Conservation (phyloP, 2,888 invertebrate genomes). For the Bellardia bayeri region DNA sequence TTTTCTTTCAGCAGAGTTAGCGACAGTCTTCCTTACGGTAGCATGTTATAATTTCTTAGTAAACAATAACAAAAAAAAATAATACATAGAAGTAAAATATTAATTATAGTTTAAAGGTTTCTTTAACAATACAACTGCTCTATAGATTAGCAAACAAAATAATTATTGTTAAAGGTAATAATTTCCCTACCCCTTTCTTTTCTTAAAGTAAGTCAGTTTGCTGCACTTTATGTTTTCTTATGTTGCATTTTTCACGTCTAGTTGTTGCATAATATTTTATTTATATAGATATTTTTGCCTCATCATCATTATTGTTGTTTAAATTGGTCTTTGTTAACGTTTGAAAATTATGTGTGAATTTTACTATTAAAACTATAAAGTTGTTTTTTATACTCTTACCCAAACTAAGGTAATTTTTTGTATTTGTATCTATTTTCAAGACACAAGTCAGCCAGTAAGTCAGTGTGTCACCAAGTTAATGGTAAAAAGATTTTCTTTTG, state of each 20-base stretch:
- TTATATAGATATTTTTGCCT: slow-evolving; percentile 33
- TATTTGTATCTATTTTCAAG: not conserved
- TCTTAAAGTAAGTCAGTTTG: not conserved
- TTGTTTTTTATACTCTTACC: not conserved
- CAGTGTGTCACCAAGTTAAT: slow-evolving; percentile 69
- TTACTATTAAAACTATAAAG: slow-evolving; percentile 36
- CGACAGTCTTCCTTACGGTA: not conserved
- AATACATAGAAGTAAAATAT: slow-evolving; percentile 37
- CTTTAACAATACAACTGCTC: slow-evolving; percentile 41
- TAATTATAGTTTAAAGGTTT: slow-evolving; percentile 65
- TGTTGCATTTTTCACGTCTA: slow-evolving; percentile 27
- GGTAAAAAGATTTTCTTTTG: slow-evolving; percentile 61
- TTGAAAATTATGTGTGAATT: slow-evolving; percentile 69
- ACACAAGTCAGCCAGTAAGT: slow-evolving; percentile 51
- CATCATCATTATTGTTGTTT: slow-evolving; percentile 60
- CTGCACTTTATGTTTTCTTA: slow-evolving; percentile 4
- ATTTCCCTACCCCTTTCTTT: not conserved
- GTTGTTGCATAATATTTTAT: slow-evolving; percentile 52
- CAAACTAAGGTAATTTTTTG: slow-evolving; percentile 12
- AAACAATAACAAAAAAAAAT: slow-evolving; percentile 9
- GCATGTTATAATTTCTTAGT: slow-evolving; percentile 61
- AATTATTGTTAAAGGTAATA: slow-evolving; percentile 11
- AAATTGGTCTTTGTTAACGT: slow-evolving; percentile 69
- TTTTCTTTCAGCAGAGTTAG: not conserved
- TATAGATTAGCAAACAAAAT: slow-evolving; percentile 1